Conservation (phyloP, 2,113 vertebrate species). For the Shinisaurus crocodilurus region DNA sequence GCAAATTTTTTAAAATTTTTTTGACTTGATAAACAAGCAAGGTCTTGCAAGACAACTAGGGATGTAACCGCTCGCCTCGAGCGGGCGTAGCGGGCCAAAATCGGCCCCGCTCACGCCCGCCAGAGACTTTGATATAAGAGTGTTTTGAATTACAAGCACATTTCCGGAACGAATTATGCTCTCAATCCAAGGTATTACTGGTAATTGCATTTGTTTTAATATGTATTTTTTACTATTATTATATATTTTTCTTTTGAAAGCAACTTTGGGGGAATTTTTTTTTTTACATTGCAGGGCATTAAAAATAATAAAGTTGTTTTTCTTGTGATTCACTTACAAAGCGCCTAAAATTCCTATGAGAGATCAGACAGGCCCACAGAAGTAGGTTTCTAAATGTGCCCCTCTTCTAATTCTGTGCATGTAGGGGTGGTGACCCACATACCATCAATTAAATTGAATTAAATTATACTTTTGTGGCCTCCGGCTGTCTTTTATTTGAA, state of each 20-base stretch:
- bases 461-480: constrained; percentile 44
- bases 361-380: not conserved
- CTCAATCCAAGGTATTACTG: too few species aligned
- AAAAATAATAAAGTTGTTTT: not conserved
- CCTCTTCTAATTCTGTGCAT: constrained; percentile 40
- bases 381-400: constrained; percentile 53
- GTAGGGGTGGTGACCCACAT: constrained; percentile 72
- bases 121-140: too few species aligned
- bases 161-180: too few species aligned
- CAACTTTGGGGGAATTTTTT: not conserved
- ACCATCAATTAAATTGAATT: constrained; percentile 68
- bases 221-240: not conserved
- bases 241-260: not conserved
- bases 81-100: too few species aligned
- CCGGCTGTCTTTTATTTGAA: constrained; percentile 16
- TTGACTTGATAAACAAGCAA: too few species aligned
- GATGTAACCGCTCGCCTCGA: too few species aligned
- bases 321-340: not conserved
- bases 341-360: not conserved
- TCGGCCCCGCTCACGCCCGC: too few species aligned
- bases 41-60: too few species aligned
- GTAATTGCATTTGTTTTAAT: too few species aligned
- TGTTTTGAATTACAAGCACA: too few species aligned
- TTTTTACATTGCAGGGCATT: not conserved
- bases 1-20: too few species aligned